Base-by-base conservation (phyloP, 2,888 invertebrate genomes). In the Panopea generosa region DNA sequence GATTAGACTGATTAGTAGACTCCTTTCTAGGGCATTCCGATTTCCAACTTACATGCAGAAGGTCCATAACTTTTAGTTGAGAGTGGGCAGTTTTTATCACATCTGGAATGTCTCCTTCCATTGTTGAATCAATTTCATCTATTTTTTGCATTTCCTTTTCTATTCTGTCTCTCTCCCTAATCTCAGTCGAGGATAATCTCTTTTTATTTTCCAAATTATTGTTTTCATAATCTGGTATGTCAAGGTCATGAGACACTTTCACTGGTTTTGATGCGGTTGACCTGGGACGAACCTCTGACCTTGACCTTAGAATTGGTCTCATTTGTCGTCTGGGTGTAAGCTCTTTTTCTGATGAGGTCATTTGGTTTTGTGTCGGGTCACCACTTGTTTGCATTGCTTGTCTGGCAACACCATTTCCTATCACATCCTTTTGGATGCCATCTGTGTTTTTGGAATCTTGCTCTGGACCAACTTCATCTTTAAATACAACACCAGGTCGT, bases 41-140 rank as follows among this genome's bases (percentile, higher is more conserved):
- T 66, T 84, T 86, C 87, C 84, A 86, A 87, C 87, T 89, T 84
- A 89, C 89, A 87, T 88, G 87, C 85, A 87, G 77, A 60, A 88
- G 75, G 45, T 89, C 87, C 47, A 82, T 79, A 6, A 86, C 86
- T 59, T 82, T 84, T 63, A 86, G 80, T 71, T 86, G 76, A 1
- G 73, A 65, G 47, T 63, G 72, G 59, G 68, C 68, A 1, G 77
- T 77, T 26, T 77, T 68, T 29, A 77, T 77, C 43, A 77, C 69
- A 16, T 73, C 77, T 7, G 77, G 77, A 50, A 77, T 57, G 20
- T 67, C 59, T 11, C 33, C 33, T 33, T 33, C 33, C 33, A 33
- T 33, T 33, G 33, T 11, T 4, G 11, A 4, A 57, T 67, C 67
- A 6, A 57, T 3, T n/a, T 33, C 57, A 9, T 47, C 57, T n/a